These are phyloP conservation scores for Neomorphus geoffroyi DNA, from an alignment of 2,797 vertebrate genomes.

Conservation along the genomic window DNA sequence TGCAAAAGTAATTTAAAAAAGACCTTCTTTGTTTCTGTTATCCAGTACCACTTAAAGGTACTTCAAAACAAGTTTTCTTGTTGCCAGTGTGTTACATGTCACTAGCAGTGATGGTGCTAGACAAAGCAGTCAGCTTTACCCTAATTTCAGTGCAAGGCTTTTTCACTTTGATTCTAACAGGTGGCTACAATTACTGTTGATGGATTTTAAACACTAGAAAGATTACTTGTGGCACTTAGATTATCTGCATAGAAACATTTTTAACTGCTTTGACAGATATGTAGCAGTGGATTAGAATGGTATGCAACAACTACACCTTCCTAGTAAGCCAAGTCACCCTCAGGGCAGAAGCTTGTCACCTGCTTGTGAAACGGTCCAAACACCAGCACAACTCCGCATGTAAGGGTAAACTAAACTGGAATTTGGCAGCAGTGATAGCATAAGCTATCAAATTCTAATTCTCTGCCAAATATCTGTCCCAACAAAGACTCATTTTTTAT, in stretches of 20 bases:
- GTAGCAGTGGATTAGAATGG: neutral
- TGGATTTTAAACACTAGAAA: neutral
- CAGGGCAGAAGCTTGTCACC: neutral
- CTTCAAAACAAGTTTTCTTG: neutral
- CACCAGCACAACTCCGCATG: neutral
- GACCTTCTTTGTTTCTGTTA: neutral
- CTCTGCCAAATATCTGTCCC: neutral
- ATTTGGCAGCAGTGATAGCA: neutral
- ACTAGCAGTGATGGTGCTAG: fast-evolving
- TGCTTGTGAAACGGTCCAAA: neutral
- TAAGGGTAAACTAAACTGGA: neutral
- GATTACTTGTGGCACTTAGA: neutral
- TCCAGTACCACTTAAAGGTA: neutral
- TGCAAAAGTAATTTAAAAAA: neutral
- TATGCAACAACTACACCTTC: neutral
- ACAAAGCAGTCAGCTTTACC: neutral
- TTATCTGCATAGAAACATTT: neutral
- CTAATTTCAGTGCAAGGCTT: neutral
- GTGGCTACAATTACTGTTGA: neutral
- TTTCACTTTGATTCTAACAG: neutral
- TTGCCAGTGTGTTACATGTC: neutral
- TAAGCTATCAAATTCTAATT: neutral
- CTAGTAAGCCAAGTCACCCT: neutral
- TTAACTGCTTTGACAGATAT: neutral
- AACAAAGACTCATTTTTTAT: neutral